Base-by-base conservation (phyloP, 2,888 invertebrate genomes). In the Heliconius ethilla region DNA sequence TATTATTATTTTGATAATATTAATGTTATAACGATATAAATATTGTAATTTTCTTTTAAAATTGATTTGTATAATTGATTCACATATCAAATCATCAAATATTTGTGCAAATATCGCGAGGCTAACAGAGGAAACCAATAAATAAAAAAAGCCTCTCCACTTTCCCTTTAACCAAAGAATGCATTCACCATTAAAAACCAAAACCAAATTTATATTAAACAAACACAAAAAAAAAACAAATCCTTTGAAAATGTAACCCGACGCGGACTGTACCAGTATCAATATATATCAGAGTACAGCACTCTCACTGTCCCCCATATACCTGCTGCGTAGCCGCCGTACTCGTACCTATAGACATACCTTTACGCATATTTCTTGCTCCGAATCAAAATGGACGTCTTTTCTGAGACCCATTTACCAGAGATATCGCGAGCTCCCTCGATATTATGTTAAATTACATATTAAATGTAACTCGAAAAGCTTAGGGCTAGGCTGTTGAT, bases 241-340 rank as follows among this genome's bases (percentile, higher is more conserved):
- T 40, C 18, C n/a, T 22, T 27, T 27, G 5, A 18, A 51, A 72
- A 40, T 45, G 11, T 4, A 74, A 74, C 62, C 3, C 5, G 40
- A 62, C 59, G 67, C 85, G 88, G 91, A 91, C 90, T 90, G 78
- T 6, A 63, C 81, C 88, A 55, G 85, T 78, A 7, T 22, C 85
- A 82, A 86, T 90, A 89, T 89, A 90, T 87, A 91, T 90, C 89
- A 88, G 82, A 78, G 82, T 82, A 81, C 81, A 85, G 88, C 65
- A 74, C 74, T 74, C 74, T 74, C 74, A 45, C 88, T 85, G 88
- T 88, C 85, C 83, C 82, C 81, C 84, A 83, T 83, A 82, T 83
- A 83, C 59, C 59, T 59, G 0, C 82, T 79, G 75, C 75, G 75
- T 81, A 81, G 82, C 82, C 79, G 74, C 70, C 81, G 79, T 78